Evolutionary conservation across 2,888 invertebrate genomes (phyloP).

Genomic region (Spialia ferax): DNA sequence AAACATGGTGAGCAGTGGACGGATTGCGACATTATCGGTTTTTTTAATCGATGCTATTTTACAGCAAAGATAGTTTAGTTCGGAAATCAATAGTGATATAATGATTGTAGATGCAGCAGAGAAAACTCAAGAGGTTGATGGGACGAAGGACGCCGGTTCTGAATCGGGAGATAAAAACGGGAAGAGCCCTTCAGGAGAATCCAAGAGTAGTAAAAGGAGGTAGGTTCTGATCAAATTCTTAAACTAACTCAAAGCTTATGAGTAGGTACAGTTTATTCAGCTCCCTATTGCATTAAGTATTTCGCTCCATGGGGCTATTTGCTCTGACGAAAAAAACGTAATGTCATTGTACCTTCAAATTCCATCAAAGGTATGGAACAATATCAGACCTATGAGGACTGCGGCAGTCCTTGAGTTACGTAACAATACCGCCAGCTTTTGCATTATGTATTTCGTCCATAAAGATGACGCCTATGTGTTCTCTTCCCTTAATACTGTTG

Average conservation of each 20-base stretch:
- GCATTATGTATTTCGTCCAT: too few relatives aligned
- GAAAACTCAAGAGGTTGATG: conserved; percentile 64
- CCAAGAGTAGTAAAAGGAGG: conserved; percentile 70
- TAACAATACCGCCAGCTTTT: too few relatives aligned
- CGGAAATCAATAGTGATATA: not conserved
- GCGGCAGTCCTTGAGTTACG: too few relatives aligned
- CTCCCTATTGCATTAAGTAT: too few relatives aligned
- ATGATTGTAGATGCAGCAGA: conserved; percentile 62
- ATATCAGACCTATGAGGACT: too few relatives aligned
- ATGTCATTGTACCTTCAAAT: too few relatives aligned
- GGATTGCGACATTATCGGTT: not conserved
- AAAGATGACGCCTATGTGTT: not conserved
- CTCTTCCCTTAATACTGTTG: not conserved
- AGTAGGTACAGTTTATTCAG: too few relatives aligned
- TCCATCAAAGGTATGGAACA: too few relatives aligned
- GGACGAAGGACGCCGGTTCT: conserved; percentile 57
- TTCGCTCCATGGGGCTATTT: too few relatives aligned
- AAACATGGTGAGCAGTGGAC: conserved; percentile 60
- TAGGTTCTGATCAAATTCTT: conserved; percentile 53
- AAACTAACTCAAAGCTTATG: too few relatives aligned
- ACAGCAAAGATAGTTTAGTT: not conserved
- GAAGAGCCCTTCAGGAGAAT: conserved; percentile 58
- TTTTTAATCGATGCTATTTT: too few relatives aligned
- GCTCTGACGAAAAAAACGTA: too few relatives aligned
- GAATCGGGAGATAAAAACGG: conserved; percentile 65